Evolutionary conservation across 2,113 vertebrate genomes (phyloP).

Genomic region (Perca schrenkii): DNA sequence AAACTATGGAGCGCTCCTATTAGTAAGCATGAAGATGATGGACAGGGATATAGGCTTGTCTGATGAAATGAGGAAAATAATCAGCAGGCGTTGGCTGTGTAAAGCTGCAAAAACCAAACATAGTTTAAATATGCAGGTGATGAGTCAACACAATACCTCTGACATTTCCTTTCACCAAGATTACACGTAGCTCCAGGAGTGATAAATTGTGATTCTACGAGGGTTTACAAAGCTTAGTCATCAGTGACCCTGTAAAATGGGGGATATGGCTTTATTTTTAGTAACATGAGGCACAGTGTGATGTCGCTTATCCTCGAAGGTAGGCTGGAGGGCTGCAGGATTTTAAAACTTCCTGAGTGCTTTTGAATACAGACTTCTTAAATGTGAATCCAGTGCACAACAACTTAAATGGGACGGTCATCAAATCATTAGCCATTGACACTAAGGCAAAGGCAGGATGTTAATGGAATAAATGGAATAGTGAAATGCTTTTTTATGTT

Average conservation of each 20-base stretch:
- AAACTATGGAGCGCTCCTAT: slow-evolving; percentile 29
- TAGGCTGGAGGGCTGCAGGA: slow-evolving; percentile 35
- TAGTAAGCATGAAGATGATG: slow-evolving; percentile 27
- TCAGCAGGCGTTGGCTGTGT: slow-evolving; percentile 3
- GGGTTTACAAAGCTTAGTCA: slow-evolving; percentile 57
- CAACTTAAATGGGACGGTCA: background rate
- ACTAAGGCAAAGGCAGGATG: background rate
- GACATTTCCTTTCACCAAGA: slow-evolving; percentile 34
- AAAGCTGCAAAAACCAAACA: slow-evolving; percentile 35
- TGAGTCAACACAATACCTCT: slow-evolving; percentile 45
- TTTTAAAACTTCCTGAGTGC: slow-evolving; percentile 27
- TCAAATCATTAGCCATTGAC: slow-evolving; percentile 19
- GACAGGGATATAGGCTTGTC: slow-evolving; percentile 11
- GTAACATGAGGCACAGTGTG: slow-evolving; percentile 43
- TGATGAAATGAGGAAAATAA: slow-evolving; percentile 18
- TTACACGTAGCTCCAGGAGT: slow-evolving; percentile 30
- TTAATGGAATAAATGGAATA: background rate
- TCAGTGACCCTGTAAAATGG: slow-evolving; percentile 60
- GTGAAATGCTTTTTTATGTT: background rate
- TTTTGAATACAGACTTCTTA: slow-evolving; percentile 31
- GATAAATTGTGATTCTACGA: slow-evolving; percentile 51
- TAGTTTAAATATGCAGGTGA: slow-evolving; percentile 34
- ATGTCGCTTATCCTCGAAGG: slow-evolving; percentile 41
- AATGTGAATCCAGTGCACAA: slow-evolving; percentile 7
- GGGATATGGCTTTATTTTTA: slow-evolving; percentile 68